A percentile compares a stretch with the other conserved stretches of the same genome.
Evolutionary conservation across 2,888 invertebrate genomes (phyloP).

Genomic region (Leistus spinibarbis): DNA sequence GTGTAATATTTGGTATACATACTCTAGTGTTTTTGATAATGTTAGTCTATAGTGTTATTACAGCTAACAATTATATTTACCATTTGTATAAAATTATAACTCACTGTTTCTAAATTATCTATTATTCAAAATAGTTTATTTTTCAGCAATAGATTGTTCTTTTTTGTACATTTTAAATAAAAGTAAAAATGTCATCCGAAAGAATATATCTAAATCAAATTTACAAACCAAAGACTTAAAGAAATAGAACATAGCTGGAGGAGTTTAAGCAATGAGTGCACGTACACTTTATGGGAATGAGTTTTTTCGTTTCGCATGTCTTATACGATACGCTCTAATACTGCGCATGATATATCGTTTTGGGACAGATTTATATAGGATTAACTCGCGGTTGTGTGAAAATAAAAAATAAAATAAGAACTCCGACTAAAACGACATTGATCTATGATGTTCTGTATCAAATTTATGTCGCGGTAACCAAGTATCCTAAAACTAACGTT

Average conservation of each 20-base stretch:
- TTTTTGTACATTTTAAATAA: not conserved
- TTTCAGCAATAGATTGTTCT: too few relatives aligned
- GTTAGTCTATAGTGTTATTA: not conserved
- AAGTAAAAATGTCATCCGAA: not conserved
- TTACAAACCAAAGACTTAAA: not conserved
- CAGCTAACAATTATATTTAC: too few relatives aligned
- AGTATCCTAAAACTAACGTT: slow-evolving; percentile 29
- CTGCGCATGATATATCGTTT: slow-evolving; percentile 25
- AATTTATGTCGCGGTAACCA: slow-evolving; percentile 26
- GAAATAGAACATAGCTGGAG: not conserved
- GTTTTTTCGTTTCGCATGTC: slow-evolving; percentile 10
- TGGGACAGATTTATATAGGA: slow-evolving; percentile 32
- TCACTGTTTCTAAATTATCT: too few relatives aligned
- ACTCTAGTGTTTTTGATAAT: not conserved
- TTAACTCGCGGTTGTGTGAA: slow-evolving; percentile 20
- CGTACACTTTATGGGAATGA: not conserved
- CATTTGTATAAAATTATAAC: too few relatives aligned
- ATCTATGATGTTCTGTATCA: slow-evolving; percentile 34
- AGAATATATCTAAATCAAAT: not conserved
- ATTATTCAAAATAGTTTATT: too few relatives aligned
- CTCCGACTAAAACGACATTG: slow-evolving; percentile 29
- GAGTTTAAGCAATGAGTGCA: not conserved
- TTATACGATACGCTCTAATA: slow-evolving; percentile 30
- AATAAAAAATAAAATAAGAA: too few relatives aligned
- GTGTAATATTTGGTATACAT: too few relatives aligned